Percentiles rank a stretch among this genome's conserved stretches.
phyloP scores from a whole-genome alignment of 1,140 invertebrate genomes.

The Cydia strobilella region DNA sequence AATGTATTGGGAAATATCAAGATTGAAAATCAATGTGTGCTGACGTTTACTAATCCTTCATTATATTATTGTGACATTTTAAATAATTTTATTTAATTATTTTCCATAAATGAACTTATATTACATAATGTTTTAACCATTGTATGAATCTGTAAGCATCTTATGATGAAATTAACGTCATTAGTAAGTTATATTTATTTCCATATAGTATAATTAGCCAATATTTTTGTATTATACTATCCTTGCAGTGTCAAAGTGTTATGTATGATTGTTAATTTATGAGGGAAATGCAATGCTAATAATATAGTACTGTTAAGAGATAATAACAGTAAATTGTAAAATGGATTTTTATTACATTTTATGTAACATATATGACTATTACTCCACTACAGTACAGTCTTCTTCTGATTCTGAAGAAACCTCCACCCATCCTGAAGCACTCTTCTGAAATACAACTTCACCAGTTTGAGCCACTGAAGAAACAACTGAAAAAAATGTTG shows the following conservation, averaged over 20 bases:
- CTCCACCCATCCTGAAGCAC: slow-evolving; percentile 68
- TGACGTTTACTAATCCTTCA: slow-evolving; percentile 4
- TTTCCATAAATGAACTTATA: neutral
- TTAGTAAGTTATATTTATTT: slow-evolving; percentile 38
- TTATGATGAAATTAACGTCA: slow-evolving; percentile 16
- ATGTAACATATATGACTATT: slow-evolving; percentile 53
- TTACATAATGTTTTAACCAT: slow-evolving; percentile 15
- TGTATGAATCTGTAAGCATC: slow-evolving; percentile 4
- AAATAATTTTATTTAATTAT: slow-evolving; percentile 8
- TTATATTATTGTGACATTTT: slow-evolving; percentile 26
- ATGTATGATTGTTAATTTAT: slow-evolving; percentile 52
- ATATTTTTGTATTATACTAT: slow-evolving; percentile 25
- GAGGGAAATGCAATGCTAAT: slow-evolving; percentile 67
- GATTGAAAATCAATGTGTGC: neutral
- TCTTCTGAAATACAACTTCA: slow-evolving; percentile 59
- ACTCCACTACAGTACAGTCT: slow-evolving; percentile 45
- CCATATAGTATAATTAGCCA: slow-evolving; percentile 33
- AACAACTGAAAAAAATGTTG: slow-evolving; percentile 58
- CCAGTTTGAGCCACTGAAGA: slow-evolving; percentile 62
- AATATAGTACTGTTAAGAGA: slow-evolving; percentile 59
- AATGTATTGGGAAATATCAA: slow-evolving; percentile 19
- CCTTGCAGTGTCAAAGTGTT: slow-evolving; percentile 37
- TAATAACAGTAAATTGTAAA: slow-evolving; percentile 61
- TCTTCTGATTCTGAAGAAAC: slow-evolving; percentile 73
- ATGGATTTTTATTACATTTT: slow-evolving; percentile 72